Conservation (phyloP, 2,797 vertebrate species). For the Acipenser transmontanus region DNA sequence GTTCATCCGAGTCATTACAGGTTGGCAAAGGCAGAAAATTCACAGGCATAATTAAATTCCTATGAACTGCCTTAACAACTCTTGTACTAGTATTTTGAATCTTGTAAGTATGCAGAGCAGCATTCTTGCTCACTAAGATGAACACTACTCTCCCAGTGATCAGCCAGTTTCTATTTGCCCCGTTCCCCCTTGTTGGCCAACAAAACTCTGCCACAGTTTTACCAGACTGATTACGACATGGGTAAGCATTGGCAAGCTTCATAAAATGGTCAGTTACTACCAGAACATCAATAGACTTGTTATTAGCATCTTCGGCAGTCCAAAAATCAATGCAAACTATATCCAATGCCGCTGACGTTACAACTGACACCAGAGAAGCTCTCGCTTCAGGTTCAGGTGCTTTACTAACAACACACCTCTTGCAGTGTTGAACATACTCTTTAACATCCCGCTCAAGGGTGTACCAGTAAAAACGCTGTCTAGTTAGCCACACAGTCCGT, state of each 20-base stretch:
- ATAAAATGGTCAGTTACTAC: constrained; percentile 28
- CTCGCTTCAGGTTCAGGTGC: constrained; percentile 18
- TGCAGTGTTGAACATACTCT: constrained; percentile 6
- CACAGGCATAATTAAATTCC: constrained; percentile 14
- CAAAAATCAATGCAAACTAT: constrained; percentile 20
- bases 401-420: constrained; percentile 17
- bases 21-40: constrained; percentile 14
- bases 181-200: constrained; percentile 10
- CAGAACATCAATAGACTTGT: constrained; percentile 17
- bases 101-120: constrained; percentile 7
- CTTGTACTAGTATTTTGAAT: neutral
- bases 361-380: constrained; percentile 13
- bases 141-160: constrained; percentile 14
- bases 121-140: neutral
- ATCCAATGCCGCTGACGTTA: neutral
- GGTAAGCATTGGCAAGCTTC: constrained; percentile 14
- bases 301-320: constrained; percentile 6
- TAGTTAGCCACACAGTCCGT: constrained; percentile 10
- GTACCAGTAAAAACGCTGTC: constrained; percentile 16
- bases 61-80: constrained; percentile 14
- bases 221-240: constrained; percentile 22
- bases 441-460: constrained; percentile 1
- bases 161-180: constrained; percentile 1
- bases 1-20: neutral
- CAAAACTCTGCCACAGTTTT: constrained; percentile 13